A percentile compares a stretch with the other conserved stretches of the same genome.
Evolutionary conservation across 2,888 invertebrate species (phyloP).

Genomic region (Clunio marinus): DNA sequence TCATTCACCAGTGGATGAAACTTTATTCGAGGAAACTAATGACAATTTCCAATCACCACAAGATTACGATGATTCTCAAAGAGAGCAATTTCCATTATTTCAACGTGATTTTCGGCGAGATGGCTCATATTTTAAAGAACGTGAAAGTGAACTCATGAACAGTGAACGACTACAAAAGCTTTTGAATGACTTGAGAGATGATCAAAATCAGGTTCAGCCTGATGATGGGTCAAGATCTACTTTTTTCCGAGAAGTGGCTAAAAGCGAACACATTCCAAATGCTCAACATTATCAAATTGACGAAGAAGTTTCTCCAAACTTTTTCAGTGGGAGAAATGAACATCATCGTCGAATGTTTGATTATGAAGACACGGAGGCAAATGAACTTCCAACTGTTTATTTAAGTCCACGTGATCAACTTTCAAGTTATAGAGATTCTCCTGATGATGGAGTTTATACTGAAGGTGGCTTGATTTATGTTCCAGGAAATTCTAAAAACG

Average conservation of each 20-base stretch:
- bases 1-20: slow-evolving; percentile 39
- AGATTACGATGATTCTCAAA: slow-evolving; percentile 22
- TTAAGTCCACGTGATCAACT: slow-evolving; percentile 52
- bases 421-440: slow-evolving; percentile 52
- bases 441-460: slow-evolving; percentile 54
- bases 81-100: slow-evolving; percentile 7
- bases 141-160: slow-evolving; percentile 38
- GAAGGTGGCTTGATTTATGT: slow-evolving; percentile 60
- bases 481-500: slow-evolving; percentile 48
- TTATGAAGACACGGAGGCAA: slow-evolving; percentile 19
- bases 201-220: slow-evolving; percentile 7
- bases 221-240: slow-evolving; percentile 23
- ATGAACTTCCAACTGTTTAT: slow-evolving; percentile 47
- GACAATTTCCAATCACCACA: slow-evolving; percentile 39
- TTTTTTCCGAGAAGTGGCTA: slow-evolving; percentile 41
- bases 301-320: not conserved
- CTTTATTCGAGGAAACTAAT: slow-evolving; percentile 25
- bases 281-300: slow-evolving; percentile 22
- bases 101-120: slow-evolving; percentile 16
- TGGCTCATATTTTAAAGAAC: slow-evolving; percentile 36
- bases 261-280: slow-evolving; percentile 40
- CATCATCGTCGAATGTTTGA: slow-evolving; percentile 13
- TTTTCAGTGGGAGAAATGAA: slow-evolving; percentile 8
- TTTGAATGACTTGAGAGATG: slow-evolving; percentile 41
- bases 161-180: slow-evolving; percentile 40